Percentiles rank a stretch among this genome's conserved stretches.
Conservation (phyloP, 2,113 vertebrate species). For the Neodontobutis hainanensis region DNA sequence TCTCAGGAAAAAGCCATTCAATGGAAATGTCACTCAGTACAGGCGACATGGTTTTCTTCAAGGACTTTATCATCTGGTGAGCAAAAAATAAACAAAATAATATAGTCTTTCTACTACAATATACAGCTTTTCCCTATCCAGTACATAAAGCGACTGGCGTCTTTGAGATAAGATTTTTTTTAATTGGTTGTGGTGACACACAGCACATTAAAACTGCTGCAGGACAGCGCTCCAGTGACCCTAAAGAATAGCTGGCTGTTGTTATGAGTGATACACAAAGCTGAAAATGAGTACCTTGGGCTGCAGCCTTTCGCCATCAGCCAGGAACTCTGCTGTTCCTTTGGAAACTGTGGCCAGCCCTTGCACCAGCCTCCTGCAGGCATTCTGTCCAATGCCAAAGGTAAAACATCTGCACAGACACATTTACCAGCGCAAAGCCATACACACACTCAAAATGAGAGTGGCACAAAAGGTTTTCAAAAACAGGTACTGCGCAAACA, state of each 20-base stretch:
- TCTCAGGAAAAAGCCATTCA: constrained; percentile 94
- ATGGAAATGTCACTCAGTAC: constrained; percentile 90
- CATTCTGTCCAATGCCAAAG: constrained; percentile 88
- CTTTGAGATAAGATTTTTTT: constrained; percentile 38
- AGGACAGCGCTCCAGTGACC: constrained; percentile 53
- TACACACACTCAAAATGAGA: background rate
- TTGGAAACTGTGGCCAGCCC: constrained; percentile 87
- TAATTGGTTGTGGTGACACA: constrained; percentile 45
- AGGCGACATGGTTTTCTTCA: constrained; percentile 92
- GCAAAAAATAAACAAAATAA: constrained; percentile 6
- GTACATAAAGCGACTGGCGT: constrained; percentile 2
- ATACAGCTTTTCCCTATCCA: constrained; percentile 6
- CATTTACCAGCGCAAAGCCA: constrained; percentile 9
- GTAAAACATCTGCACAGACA: constrained; percentile 86
- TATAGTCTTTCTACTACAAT: constrained; percentile 10
- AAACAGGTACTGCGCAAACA: background rate
- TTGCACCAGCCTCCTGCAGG: constrained; percentile 86
- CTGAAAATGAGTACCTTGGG: constrained; percentile 84
- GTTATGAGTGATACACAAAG: constrained; percentile 47
- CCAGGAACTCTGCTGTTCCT: constrained; percentile 88
- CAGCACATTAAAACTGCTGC: constrained; percentile 32
- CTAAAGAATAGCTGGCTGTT: constrained; percentile 44
- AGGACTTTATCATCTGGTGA: constrained; percentile 88
- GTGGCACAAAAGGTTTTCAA: constrained; percentile 4
- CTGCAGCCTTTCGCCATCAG: constrained; percentile 88